These are phyloP conservation scores for Cynaeus angustus DNA, from an alignment of 2,888 invertebrate species.

Conservation along the genomic window DNA sequence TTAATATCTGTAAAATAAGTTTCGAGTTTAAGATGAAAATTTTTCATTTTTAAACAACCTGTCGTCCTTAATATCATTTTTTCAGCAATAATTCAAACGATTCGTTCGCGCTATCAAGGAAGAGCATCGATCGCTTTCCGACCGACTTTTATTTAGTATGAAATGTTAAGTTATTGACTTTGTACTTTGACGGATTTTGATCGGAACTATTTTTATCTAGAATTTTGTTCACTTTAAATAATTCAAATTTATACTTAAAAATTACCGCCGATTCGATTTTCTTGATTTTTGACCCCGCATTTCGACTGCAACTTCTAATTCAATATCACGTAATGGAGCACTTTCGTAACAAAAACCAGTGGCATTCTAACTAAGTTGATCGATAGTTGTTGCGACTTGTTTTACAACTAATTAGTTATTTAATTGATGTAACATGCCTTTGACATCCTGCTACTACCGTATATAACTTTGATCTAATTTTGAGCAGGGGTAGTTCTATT, in stretches of 20 bases:
- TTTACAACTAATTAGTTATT: constrained; percentile 52
- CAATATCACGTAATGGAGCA: constrained; percentile 40
- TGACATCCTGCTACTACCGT: constrained; percentile 45
- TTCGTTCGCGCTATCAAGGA: constrained; percentile 1
- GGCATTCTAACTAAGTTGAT: constrained; percentile 45
- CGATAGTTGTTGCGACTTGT: constrained; percentile 51
- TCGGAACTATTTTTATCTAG: too few species aligned
- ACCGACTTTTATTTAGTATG: constrained; percentile 20
- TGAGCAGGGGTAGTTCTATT: constrained; percentile 13
- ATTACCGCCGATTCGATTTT: too few species aligned
- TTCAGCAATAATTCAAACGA: constrained; percentile 23
- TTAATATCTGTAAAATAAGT: constrained; percentile 44
- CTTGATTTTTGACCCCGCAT: too few species aligned
- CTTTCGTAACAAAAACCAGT: constrained; percentile 45
- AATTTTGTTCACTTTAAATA: too few species aligned
- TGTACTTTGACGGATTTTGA: too few species aligned
- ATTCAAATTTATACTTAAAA: too few species aligned
- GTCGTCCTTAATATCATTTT: constrained; percentile 29
- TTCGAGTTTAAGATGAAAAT: constrained; percentile 30
- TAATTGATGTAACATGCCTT: constrained; percentile 51
- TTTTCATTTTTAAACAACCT: constrained; percentile 38
- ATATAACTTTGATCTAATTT: constrained; percentile 45
- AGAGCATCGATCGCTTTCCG: constrained; percentile 29
- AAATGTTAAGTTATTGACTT: constrained; percentile 23
- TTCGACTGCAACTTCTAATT: constrained; percentile 40